Evolutionary conservation across 2,888 invertebrate genomes (phyloP).

Genomic region (Caenorhabditis sp.): DNA sequence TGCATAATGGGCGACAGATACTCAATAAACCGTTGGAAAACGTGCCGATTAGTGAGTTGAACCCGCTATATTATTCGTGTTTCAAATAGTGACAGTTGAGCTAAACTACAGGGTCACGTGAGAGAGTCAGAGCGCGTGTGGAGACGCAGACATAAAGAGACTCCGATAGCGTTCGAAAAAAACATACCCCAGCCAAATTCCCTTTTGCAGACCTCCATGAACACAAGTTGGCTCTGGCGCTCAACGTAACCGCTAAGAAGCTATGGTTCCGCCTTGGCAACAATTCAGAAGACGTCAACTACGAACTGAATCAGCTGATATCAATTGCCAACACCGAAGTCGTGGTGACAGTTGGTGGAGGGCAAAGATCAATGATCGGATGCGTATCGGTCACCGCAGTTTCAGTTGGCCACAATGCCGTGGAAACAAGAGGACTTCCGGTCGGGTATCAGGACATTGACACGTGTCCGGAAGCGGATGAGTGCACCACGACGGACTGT

Average conservation of each 20-base stretch:
- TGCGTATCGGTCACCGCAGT: slow-evolving; percentile 68
- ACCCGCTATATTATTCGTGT: too few relatives aligned
- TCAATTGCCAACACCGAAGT: slow-evolving; percentile 53
- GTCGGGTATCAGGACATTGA: slow-evolving; percentile 59
- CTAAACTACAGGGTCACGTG: too few relatives aligned
- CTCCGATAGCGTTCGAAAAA: too few relatives aligned
- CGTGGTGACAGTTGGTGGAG: slow-evolving; percentile 61
- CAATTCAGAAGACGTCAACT: slow-evolving; percentile 22
- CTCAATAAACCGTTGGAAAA: slow-evolving; percentile 65
- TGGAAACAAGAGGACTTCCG: slow-evolving; percentile 19
- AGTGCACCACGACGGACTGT: slow-evolving; percentile 68
- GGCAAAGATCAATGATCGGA: slow-evolving; percentile 66
- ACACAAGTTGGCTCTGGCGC: slow-evolving; percentile 33
- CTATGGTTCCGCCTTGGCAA: slow-evolving; percentile 50
- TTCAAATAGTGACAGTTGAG: too few relatives aligned
- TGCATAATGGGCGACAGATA: slow-evolving; percentile 39
- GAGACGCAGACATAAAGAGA: too few relatives aligned
- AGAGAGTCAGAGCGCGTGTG: too few relatives aligned
- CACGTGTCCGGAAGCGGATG: slow-evolving; percentile 54
- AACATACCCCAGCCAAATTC: neutral
- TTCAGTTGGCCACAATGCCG: slow-evolving; percentile 27
- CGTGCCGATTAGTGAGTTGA: slow-evolving; percentile 61
- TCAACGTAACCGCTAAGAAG: slow-evolving; percentile 27
- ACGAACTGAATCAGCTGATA: slow-evolving; percentile 56
- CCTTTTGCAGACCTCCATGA: slow-evolving; percentile 41